Base-by-base conservation (phyloP, 2,888 invertebrate species). In the Steromphala cineraria region DNA sequence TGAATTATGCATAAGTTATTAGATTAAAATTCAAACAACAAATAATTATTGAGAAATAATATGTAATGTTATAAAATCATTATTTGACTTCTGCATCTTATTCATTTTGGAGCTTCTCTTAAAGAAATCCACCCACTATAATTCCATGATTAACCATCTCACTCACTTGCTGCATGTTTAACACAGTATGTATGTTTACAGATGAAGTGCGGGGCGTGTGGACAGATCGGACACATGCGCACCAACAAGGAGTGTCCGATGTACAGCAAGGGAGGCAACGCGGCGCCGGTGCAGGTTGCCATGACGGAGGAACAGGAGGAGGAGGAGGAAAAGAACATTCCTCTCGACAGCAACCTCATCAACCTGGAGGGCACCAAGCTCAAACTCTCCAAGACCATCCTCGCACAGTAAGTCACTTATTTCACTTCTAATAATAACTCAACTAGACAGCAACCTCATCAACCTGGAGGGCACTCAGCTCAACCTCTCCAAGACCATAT, bases 161-260 rank as follows among this genome's bases (percentile, higher is more conserved):
- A 36, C 46, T 46, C 10, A 13, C 1, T 10, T 10, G 13, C 46
- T 10, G 5, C 46, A 46, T 46, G 46, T 13, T 8, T 46, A 46
- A 46, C 46, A 46, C 10, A 10, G 46, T 46, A 46, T 46, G 10
- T 46, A 13, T 46, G 46, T 46, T 46, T 87, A 2, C 89, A 94
- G 94, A 94, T 99, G 82, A 96, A 98, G 95, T 99, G 99, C 94
- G 98, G 99, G 13, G 99, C 99, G 10, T 99, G 99, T 94, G 99
- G 99, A 10, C 97, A 92, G 56, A 94, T 95, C 28, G 96, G 96
- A 13, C 96, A 96, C 91, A 96, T 96, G 96, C 93, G 98, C 79
- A 99, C 99, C 0, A 99, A 99, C 94, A 98, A 99, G 93, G 97
- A 99, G 15, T 99, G 99, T 94, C 99, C 99, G 0, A 94, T 98